Conservation (phyloP, 2,888 invertebrate genomes). For the Argyresthia albistria region DNA sequence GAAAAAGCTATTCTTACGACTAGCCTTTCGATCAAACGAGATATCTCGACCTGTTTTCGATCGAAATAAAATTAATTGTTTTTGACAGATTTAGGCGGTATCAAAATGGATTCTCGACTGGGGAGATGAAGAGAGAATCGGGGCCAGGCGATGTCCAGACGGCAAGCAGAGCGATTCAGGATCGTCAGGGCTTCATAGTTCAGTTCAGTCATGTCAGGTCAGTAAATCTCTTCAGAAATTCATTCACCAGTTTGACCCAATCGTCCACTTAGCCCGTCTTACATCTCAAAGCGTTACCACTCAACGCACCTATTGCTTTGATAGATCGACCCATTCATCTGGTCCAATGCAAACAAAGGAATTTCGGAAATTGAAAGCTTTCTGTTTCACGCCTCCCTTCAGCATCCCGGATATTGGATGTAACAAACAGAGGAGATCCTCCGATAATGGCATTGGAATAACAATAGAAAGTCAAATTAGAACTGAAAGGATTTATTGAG, state of each 20-base stretch:
- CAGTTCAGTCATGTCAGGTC: neutral
- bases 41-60: too few relatives aligned
- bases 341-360: constrained; percentile 34
- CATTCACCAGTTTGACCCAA: neutral
- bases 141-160: neutral
- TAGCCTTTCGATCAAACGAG: too few relatives aligned
- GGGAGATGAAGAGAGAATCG: too few relatives aligned
- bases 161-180: neutral
- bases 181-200: too few relatives aligned
- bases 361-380: constrained; percentile 11
- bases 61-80: too few relatives aligned
- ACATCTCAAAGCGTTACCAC: neutral
- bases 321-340: constrained; percentile 34
- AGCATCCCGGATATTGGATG: neutral
- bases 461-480: neutral
- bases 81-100: too few relatives aligned
- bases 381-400: constrained; percentile 7
- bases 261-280: neutral
- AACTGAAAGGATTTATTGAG: neutral
- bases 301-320: constrained; percentile 18
- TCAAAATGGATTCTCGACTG: too few relatives aligned
- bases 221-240: constrained; percentile 3
- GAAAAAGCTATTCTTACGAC: too few relatives aligned
- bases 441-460: neutral
- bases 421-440: neutral